Evolutionary conservation across 1,140 invertebrate species (phyloP).

Genomic region (Choristoneura fumiferana): DNA sequence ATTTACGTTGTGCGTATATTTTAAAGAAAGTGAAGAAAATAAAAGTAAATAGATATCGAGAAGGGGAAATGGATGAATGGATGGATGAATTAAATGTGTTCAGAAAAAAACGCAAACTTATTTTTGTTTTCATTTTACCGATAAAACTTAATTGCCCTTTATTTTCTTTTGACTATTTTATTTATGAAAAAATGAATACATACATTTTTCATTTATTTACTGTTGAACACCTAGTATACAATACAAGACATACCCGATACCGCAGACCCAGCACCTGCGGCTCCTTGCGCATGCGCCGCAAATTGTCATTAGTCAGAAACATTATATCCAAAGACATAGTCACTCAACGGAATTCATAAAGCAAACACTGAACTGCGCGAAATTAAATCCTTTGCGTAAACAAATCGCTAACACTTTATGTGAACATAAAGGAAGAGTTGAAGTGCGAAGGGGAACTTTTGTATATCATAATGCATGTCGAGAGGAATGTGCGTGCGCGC

Average conservation of each 20-base stretch:
- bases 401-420: conserved; percentile 47
- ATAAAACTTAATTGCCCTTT: too few relatives aligned
- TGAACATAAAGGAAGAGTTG: conserved; percentile 42
- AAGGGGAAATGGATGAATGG: too few relatives aligned
- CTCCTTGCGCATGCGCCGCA: conserved; percentile 72
- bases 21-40: too few relatives aligned
- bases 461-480: conserved; percentile 71
- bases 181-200: conserved; percentile 16
- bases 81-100: too few relatives aligned
- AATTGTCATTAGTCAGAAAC: conserved; percentile 77
- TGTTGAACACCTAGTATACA: too few relatives aligned
- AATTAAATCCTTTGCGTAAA: conserved; percentile 28
- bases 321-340: conserved; percentile 72
- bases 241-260: conserved; percentile 62
- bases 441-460: conserved; percentile 38
- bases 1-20: too few relatives aligned
- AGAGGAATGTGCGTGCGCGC: conserved; percentile 29
- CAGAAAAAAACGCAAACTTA: too few relatives aligned
- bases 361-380: conserved; percentile 31
- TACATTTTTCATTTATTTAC: too few relatives aligned
- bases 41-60: too few relatives aligned
- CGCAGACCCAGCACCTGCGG: conserved; percentile 68
- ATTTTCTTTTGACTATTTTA: too few relatives aligned
- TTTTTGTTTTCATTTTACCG: too few relatives aligned
- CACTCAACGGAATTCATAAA: conserved; percentile 23